Evolutionary conservation across 2,797 vertebrate genomes (phyloP), one percentile per base, ranked within the genome.

Genomic region (Pogoniulus pusillus): DNA sequence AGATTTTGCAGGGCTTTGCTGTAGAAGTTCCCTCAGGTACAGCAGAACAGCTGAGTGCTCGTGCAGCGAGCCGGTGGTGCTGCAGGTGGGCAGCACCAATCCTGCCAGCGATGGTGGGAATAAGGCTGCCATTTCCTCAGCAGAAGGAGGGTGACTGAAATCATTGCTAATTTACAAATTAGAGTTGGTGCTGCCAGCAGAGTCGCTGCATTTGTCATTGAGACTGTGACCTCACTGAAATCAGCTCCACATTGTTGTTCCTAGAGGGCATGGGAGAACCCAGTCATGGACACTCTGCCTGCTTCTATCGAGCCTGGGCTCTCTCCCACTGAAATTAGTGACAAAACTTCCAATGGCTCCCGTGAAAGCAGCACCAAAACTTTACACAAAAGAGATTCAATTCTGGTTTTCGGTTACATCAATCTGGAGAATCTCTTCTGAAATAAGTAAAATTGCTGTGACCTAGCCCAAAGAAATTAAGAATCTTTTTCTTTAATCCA

Each of bases 401-500:
- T 14, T 84, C 47, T 58, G 24, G 23, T 53, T 79, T 75, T 68
- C 39, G 76, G 9, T 77, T 49, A 57, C 51, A 55, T 51, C 18
- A 47, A 83, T 27, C 59, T 78, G 35, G 43, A 76, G 27, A 74
- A 43, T 77, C 29, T 60, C 51, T 29, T 79, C 70, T 57, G 29
- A 89, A 91, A 30, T 51, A 34, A 74, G 47, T 64, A n/a, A 22
- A 78, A 77, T 75, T 75, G 59, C 26, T 65, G 55, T 74, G 32
- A 85, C 72, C 82, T 80, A 87, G 68, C 22, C 32, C 26, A 87
- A 66, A 80, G 66, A 51, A 89, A 82, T 11, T 45, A 22, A 57
- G 66, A 73, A 29, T 51, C 26, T 74, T 88, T 92, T 78, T 83
- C 63, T 91, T 80, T 80, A 82, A 68, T 71, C 85, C 43, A 37